Evolutionary conservation across 2,797 vertebrate genomes (phyloP).

Genomic region (Scleropages formosus): DNA sequence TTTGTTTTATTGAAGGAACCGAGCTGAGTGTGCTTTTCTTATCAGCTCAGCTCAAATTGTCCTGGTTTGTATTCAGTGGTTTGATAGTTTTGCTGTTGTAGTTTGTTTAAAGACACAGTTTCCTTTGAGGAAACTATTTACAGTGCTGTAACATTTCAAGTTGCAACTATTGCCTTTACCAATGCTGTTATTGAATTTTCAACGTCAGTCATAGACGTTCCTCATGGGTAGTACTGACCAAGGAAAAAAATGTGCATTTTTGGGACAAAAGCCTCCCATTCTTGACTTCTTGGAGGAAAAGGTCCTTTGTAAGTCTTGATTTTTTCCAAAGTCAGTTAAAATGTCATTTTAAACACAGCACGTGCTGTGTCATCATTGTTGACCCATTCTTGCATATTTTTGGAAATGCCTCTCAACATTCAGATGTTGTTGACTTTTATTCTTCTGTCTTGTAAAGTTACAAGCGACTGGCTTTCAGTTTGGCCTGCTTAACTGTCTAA

Average conservation of each 20-base stretch:
- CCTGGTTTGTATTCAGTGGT: conserved; percentile 49
- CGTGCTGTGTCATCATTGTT: conserved; percentile 19
- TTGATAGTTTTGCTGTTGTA: conserved; percentile 48
- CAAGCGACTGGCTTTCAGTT: background rate
- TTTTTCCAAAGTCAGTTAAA: conserved; percentile 8
- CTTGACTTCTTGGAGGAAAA: conserved; percentile 34
- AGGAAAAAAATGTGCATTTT: conserved; percentile 40
- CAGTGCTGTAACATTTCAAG: conserved; percentile 41
- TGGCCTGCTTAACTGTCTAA: conserved; percentile 22
- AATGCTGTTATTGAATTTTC: conserved; percentile 41
- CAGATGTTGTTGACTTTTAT: conserved; percentile 18
- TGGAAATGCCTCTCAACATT: conserved; percentile 3
- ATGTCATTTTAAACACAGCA: conserved; percentile 12
- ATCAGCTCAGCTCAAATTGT: conserved; percentile 42
- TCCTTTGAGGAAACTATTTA: conserved; percentile 45
- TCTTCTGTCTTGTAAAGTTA: conserved; percentile 10
- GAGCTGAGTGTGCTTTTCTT: conserved; percentile 41
- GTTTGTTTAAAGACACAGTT: conserved; percentile 45
- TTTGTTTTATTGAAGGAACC: conserved; percentile 54
- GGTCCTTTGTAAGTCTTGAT: conserved; percentile 3
- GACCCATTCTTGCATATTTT: background rate
- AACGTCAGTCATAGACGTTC: conserved; percentile 33
- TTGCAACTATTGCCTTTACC: conserved; percentile 43
- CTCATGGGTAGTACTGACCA: conserved; percentile 34
- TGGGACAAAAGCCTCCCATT: conserved; percentile 7